Percentiles rank a stretch among this genome's conserved stretches.
Evolutionary conservation across 2,888 invertebrate species (phyloP).

Genomic region (Tetanocera ferruginea): DNA sequence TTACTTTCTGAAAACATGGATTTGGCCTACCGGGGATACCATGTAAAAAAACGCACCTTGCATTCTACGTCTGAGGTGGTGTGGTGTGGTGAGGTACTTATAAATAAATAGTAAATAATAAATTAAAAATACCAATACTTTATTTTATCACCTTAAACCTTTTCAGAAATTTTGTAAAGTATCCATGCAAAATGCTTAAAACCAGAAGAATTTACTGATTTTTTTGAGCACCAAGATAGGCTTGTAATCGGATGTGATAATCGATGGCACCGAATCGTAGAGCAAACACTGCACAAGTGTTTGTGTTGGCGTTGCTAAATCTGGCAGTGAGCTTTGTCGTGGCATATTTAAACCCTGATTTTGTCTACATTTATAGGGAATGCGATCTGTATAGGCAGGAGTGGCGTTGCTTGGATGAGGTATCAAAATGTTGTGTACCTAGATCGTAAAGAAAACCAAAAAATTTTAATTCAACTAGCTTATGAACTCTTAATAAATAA

Average conservation of each 20-base stretch:
- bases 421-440: conserved; percentile 93
- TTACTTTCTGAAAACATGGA: too few relatives aligned
- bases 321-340: conserved; percentile 61
- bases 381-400: conserved; percentile 94
- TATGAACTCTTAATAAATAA: too few relatives aligned
- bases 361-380: conserved; percentile 79
- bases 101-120: too few relatives aligned
- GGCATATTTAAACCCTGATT: conserved; percentile 67
- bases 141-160: too few relatives aligned
- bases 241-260: conserved; percentile 94
- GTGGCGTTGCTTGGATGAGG: conserved; percentile 90
- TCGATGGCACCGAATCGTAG: conserved; percentile 89
- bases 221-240: conserved; percentile 96
- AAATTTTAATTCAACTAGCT: not conserved
- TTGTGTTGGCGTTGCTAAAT: conserved; percentile 55
- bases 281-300: conserved; percentile 74
- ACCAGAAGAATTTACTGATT: too few relatives aligned
- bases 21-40: too few relatives aligned
- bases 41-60: too few relatives aligned
- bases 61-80: too few relatives aligned
- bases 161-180: too few relatives aligned
- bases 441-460: conserved; percentile 82
- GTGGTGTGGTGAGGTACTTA: too few relatives aligned
- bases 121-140: too few relatives aligned
- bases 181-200: too few relatives aligned